Base-by-base conservation (phyloP, 1,140 invertebrate species). In the Drosophila burlai region DNA sequence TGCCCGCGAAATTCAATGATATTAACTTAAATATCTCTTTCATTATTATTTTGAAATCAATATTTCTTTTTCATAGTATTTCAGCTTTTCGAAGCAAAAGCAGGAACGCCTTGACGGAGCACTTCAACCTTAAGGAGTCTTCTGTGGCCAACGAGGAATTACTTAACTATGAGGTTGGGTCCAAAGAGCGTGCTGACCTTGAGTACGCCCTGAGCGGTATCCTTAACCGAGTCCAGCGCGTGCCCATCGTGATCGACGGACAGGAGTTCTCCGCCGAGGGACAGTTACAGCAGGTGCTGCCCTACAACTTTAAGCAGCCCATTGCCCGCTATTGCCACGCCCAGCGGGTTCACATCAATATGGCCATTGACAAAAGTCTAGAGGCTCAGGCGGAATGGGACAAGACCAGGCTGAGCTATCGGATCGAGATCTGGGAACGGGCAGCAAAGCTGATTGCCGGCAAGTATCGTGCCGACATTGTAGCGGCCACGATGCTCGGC, bases 401-500 rank as follows among this genome's bases (percentile, higher is more conserved):
- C 80, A 94, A 94, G 58, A 95, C 95, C 1, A 96, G 97, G 0
- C 94, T 98, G 6, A 94, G 95, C n/a, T 95, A 98, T 57, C 95
- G 97, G 36, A 94, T 97, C 16, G 93, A 95, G 40, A 97, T 98
- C 65, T 98, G 96, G 96, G 93, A 97, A 9, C 95, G 94, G 68
- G 99, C 98, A 3, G 98, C 98, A 1, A 96, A 98, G 78, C 91
- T 99, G 40, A 97, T 99, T 95, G 95, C 97, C 0, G 95, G 94
- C 0, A 96, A 97, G 75, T 97, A 99, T 93, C 94, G 99, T 59
- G 96, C 97, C 87, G 94, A 96, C 29, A 94, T 99, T 29, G 97
- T 99, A 90, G 98, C 99, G 6, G 95, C 98, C 3, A 99, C 98
- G 0, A 99, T 99, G 98, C 93, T 99, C 9, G 99, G 99, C 1